Percentiles rank a stretch among this genome's conserved stretches.
These are phyloP conservation scores for Drosophila ironensis DNA, from an alignment of 1,140 invertebrate species.

Conservation along the genomic window DNA sequence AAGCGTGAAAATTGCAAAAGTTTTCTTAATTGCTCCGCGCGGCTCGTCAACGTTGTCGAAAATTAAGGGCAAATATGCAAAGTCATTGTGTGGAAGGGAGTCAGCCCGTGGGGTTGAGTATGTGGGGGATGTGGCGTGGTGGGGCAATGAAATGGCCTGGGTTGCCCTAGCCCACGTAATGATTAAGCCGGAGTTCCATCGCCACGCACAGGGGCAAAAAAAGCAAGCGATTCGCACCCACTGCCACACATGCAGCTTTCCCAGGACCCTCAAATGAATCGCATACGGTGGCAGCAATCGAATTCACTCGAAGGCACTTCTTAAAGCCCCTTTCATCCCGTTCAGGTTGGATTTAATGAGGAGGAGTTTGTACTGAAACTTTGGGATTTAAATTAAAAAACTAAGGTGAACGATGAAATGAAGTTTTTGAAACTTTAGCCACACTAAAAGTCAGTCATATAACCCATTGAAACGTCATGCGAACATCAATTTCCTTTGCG, in stretches of 20 bases:
- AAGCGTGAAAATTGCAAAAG: constrained; percentile 77
- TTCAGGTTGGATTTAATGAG: not conserved
- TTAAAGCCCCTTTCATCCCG: constrained; percentile 7
- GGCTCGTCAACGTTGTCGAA: constrained; percentile 52
- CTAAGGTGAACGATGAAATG: not conserved
- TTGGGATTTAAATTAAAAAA: not conserved
- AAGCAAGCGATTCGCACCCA: not conserved
- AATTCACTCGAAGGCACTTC: constrained; percentile 25
- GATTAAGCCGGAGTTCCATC: constrained; percentile 49
- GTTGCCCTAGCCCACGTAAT: constrained; percentile 42
- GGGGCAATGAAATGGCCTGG: not conserved
- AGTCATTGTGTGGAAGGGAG: constrained; percentile 55
- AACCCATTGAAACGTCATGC: too few species aligned
- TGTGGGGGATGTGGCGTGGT: not conserved
- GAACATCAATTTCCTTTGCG: too few species aligned
- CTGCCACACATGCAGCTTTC: constrained; percentile 35
- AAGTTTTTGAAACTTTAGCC: too few species aligned
- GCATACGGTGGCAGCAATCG: constrained; percentile 53
- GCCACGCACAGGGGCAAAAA: not conserved
- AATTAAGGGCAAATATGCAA: constrained; percentile 78
- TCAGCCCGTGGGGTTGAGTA: not conserved
- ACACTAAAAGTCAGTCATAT: too few species aligned
- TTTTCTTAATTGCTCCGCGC: constrained; percentile 72
- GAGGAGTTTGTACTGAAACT: not conserved
- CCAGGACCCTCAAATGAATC: constrained; percentile 39